These are phyloP conservation scores for Leucoptera coffeella DNA, from an alignment of 2,888 invertebrate species.

Conservation along the genomic window DNA sequence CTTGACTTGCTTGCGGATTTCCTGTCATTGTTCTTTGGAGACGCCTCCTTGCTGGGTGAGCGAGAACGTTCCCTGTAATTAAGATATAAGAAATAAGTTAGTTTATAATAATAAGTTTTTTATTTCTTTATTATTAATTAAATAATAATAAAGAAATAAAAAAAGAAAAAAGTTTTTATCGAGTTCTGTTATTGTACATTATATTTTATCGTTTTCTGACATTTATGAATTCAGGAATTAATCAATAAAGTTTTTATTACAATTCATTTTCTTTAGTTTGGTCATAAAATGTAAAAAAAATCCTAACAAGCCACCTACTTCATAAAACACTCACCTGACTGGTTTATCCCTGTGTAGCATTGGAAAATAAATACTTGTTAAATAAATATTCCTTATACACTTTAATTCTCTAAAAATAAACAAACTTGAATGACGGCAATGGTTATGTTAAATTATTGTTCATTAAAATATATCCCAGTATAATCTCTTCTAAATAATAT, in stretches of 20 bases:
- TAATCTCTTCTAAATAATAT: too few species aligned
- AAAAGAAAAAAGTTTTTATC: background rate
- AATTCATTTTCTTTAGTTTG: too few species aligned
- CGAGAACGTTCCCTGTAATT: conserved; percentile 58
- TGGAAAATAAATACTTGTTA: background rate
- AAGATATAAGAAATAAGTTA: background rate
- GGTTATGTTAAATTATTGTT: background rate
- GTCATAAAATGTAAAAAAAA: too few species aligned
- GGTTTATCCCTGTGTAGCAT: background rate
- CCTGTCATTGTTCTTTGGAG: conserved; percentile 34
- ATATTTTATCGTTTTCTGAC: too few species aligned
- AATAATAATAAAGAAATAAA: background rate
- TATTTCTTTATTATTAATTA: background rate
- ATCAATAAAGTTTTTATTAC: too few species aligned
- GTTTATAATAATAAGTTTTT: background rate
- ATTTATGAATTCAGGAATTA: too few species aligned
- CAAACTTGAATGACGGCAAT: background rate
- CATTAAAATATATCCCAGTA: too few species aligned
- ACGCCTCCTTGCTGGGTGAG: conserved; percentile 59
- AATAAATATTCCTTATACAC: too few species aligned
- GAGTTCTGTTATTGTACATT: too few species aligned
- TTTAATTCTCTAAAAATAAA: background rate
- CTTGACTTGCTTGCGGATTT: conserved; percentile 25
- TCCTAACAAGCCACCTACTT: too few species aligned
- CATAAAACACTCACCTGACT: background rate